These are phyloP conservation scores for Mesocentrotus franciscanus DNA, from an alignment of 53 echinoderm and acorn worm genomes.

Conservation along the genomic window DNA sequence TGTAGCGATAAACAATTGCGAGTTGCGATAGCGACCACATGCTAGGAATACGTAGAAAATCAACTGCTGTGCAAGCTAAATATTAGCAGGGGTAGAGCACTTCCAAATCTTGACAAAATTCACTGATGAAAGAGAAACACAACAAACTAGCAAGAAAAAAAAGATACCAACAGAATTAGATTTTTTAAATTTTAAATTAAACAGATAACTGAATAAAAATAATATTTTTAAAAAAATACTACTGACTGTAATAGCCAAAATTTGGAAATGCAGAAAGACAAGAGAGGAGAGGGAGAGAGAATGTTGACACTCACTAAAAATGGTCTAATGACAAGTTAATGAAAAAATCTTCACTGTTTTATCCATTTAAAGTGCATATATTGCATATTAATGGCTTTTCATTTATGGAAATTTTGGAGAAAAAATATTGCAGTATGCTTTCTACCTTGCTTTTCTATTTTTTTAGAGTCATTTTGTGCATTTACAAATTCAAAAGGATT, in stretches of 20 bases:
- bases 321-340: too few relatives aligned
- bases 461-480: background rate
- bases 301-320: background rate
- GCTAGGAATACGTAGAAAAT: conserved; percentile 30
- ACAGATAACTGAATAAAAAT: background rate
- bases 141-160: background rate
- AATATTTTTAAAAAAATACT: too few relatives aligned
- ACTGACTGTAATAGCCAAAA: too few relatives aligned
- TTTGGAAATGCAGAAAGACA: too few relatives aligned
- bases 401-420: background rate
- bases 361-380: background rate
- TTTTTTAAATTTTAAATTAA: background rate
- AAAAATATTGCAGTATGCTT: background rate
- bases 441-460: background rate
- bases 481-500: background rate
- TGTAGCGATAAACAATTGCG: conserved; percentile 26
- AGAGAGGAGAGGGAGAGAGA: background rate
- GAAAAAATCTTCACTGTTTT: background rate
- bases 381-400: background rate
- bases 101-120: background rate
- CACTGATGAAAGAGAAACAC: background rate
- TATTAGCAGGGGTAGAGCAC: background rate
- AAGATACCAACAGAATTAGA: background rate
- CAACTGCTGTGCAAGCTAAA: conserved; percentile 42
- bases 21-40: conserved; percentile 30